These are phyloP conservation scores for Stratiomys singularior DNA, from an alignment of 2,888 invertebrate genomes.

Conservation along the genomic window DNA sequence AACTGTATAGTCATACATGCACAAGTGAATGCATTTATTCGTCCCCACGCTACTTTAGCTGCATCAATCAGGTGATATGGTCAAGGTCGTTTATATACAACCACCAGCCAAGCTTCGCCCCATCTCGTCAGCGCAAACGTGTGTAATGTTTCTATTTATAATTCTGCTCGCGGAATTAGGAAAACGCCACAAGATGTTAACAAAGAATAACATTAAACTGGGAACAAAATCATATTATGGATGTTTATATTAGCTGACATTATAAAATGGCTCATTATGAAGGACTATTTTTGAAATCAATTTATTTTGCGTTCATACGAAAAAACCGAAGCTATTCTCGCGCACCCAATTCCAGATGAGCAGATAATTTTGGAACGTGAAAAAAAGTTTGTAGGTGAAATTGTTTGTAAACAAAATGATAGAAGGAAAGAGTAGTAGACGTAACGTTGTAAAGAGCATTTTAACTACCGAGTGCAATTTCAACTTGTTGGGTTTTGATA, in stretches of 20 bases:
- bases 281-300: too few species aligned
- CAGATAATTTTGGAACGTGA: too few species aligned
- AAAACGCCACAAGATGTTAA: neutral
- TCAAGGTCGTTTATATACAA: slow-evolving; percentile 27
- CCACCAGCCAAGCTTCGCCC: neutral
- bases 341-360: too few species aligned
- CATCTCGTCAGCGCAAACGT: neutral
- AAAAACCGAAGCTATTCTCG: too few species aligned
- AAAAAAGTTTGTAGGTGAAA: too few species aligned
- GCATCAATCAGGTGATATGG: slow-evolving; percentile 39
- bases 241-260: too few species aligned
- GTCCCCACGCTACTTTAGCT: neutral
- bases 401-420: slow-evolving; percentile 14
- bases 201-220: neutral
- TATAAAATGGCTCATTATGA: too few species aligned
- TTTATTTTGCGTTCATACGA: too few species aligned
- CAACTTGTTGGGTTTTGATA: too few species aligned
- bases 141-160: neutral
- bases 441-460: too few species aligned
- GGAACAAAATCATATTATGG: too few species aligned
- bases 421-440: neutral
- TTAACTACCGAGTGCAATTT: too few species aligned
- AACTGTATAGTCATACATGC: neutral
- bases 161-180: neutral
- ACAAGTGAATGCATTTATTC: neutral